phyloP scores from a whole-genome alignment of 1,140 invertebrate species.

The Liolophura sinensis region DNA sequence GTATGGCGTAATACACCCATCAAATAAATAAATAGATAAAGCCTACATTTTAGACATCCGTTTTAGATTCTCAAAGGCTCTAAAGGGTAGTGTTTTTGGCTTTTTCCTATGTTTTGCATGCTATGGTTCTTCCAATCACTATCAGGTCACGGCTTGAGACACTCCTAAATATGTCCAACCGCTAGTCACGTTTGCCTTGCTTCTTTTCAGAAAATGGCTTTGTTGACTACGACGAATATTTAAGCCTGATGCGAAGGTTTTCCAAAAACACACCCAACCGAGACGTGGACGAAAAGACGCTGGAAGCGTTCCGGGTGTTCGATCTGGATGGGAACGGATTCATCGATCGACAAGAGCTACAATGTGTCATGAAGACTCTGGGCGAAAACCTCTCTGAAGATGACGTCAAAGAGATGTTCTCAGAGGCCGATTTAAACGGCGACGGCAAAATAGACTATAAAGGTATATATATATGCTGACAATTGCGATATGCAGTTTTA shows the following conservation, averaged over 20 bases:
- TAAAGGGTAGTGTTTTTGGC: too few species aligned
- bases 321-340: slow-evolving; percentile 55
- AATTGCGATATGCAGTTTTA: too few species aligned
- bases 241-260: slow-evolving; percentile 44
- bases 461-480: slow-evolving; percentile 20
- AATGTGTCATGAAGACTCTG: slow-evolving; percentile 46
- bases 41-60: too few species aligned
- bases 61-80: too few species aligned
- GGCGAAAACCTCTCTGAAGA: slow-evolving; percentile 46
- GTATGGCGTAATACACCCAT: too few species aligned
- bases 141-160: too few species aligned
- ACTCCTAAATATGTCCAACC: too few species aligned
- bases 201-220: slow-evolving; percentile 45
- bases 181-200: background rate
- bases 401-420: slow-evolving; percentile 50
- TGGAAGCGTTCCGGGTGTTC: slow-evolving; percentile 49
- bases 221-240: slow-evolving; percentile 52
- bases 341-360: slow-evolving; percentile 51
- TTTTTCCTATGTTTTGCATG: too few species aligned
- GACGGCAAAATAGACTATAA: slow-evolving; percentile 52
- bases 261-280: slow-evolving; percentile 20
- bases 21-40: too few species aligned
- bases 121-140: too few species aligned
- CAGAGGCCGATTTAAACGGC: slow-evolving; percentile 49
- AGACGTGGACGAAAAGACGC: slow-evolving; percentile 31